Conservation (phyloP, 1,140 invertebrate species). For the Neotoxoptera formosana region DNA sequence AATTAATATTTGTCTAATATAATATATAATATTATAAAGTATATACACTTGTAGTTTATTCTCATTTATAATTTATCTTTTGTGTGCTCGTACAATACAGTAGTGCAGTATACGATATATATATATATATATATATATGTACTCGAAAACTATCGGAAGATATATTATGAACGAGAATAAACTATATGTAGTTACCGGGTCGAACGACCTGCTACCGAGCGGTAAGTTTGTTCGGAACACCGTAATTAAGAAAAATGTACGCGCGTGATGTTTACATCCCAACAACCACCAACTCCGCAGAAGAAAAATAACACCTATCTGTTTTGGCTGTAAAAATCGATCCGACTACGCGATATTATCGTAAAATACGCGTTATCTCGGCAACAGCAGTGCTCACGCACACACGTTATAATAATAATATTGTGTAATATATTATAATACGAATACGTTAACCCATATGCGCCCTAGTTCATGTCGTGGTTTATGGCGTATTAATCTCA, state of each 20-base stretch:
- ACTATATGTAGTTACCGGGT: not conserved
- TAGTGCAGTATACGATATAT: no score
- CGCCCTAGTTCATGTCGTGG: not conserved
- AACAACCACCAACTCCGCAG: not conserved
- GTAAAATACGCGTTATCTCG: not conserved
- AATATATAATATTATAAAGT: not conserved
- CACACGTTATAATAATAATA: no score
- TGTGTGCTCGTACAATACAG: no score
- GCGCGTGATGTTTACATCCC: not conserved
- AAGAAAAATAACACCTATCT: constrained; percentile 16
- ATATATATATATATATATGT: not conserved
- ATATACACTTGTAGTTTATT: not conserved
- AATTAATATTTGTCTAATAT: not conserved
- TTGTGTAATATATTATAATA: no score
- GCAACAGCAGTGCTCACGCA: not conserved
- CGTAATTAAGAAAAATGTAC: constrained; percentile 12
- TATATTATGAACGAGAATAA: not conserved
- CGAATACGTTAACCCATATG: not conserved
- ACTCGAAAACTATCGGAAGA: not conserved
- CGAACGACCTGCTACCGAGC: not conserved
- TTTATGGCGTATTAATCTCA: not conserved
- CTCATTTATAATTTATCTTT: not conserved
- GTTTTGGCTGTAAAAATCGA: not conserved
- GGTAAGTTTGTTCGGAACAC: not conserved
- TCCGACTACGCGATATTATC: not conserved